Conservation (phyloP, 2,888 invertebrate species). For the Pardosa pseudoannulata region DNA sequence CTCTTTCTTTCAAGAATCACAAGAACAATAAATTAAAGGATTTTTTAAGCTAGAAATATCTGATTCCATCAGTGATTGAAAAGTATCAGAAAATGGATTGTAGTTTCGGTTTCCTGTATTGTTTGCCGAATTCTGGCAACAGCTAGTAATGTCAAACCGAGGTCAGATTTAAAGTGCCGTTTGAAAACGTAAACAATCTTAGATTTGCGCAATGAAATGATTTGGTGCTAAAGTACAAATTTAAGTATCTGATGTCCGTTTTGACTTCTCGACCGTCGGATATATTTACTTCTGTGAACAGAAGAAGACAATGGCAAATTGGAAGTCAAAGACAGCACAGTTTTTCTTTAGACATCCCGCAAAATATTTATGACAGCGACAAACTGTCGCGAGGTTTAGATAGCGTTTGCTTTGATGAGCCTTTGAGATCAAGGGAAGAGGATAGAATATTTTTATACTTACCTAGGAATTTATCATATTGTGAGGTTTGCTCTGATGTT, state of each 20-base stretch:
- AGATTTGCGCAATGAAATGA: not conserved
- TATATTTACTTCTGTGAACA: slow-evolving; percentile 29
- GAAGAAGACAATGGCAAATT: slow-evolving; percentile 55
- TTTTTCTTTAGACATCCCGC: slow-evolving; percentile 65
- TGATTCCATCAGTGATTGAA: too few relatives aligned
- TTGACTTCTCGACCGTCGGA: slow-evolving; percentile 44
- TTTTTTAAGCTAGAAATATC: too few relatives aligned
- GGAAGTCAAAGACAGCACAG: slow-evolving; percentile 57
- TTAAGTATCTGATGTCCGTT: slow-evolving; percentile 43
- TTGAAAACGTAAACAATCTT: slow-evolving; percentile 18
- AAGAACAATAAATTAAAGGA: too few relatives aligned
- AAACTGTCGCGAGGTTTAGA: slow-evolving; percentile 63
- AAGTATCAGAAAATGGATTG: too few relatives aligned
- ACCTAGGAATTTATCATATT: slow-evolving; percentile 71
- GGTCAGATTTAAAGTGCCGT: slow-evolving; percentile 47
- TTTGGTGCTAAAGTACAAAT: not conserved
- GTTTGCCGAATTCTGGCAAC: not conserved
- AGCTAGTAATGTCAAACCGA: slow-evolving; percentile 45
- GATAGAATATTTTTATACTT: slow-evolving; percentile 66
- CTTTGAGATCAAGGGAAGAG: slow-evolving; percentile 53
- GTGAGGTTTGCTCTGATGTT: slow-evolving; percentile 72
- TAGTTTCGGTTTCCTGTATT: too few relatives aligned
- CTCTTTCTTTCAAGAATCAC: too few relatives aligned
- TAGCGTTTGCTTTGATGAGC: slow-evolving; percentile 40
- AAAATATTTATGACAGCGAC: slow-evolving; percentile 66